Base-by-base conservation (phyloP, 2,888 invertebrate genomes). In the Nineta flava region DNA sequence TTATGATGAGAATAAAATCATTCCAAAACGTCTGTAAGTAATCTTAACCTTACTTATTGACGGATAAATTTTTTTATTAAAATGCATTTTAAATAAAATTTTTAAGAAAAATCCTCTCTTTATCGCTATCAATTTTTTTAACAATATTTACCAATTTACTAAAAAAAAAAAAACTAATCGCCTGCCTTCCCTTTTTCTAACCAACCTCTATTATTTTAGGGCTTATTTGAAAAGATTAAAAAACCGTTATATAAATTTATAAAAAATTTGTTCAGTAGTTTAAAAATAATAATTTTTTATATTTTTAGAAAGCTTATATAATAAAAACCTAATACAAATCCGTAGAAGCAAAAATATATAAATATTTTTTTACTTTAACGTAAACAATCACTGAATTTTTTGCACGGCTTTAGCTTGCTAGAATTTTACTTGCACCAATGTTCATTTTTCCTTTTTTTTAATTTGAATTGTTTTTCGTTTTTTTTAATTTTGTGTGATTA, bases 151-250 rank as follows among this genome's bases (percentile, higher is more conserved):
- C 19, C 5, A 19, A 2, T 19, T 19, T n/a, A n/a, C n/a, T n/a
- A n/a, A n/a, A n/a, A n/a, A n/a, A n/a, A n/a, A n/a, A 26, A 26
- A 26, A 42, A 42, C 15, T 42, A 16, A 42, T 16, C 42, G 42
- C 42, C 42, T 42, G 42, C 42, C 42, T 42, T 42, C 42, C 42
- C 16, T 16, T 16, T 42, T 42, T 42, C 17, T 19, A 42, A 42
- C 15, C 9, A 38, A 38, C n/a, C n/a, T 9, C 9, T 38, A 15
- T 38, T 13, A 38, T 26, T 26, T 26, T 26, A 26, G 26, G 7
- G 26, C 26, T 26, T 26, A 26, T 26, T 26, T 26, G 26, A 26
- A 26, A 26, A 3, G 26, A 26, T 26, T 26, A 7, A 26, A 26
- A 26, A 26, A 3, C 26, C 6, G 4, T 26, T 26, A 26, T 6